Evolutionary conservation across 53 echinoderm and acorn worm species (phyloP), one percentile per base, ranked within the genome.

Genomic region (Mesocentrotus franciscanus): DNA sequence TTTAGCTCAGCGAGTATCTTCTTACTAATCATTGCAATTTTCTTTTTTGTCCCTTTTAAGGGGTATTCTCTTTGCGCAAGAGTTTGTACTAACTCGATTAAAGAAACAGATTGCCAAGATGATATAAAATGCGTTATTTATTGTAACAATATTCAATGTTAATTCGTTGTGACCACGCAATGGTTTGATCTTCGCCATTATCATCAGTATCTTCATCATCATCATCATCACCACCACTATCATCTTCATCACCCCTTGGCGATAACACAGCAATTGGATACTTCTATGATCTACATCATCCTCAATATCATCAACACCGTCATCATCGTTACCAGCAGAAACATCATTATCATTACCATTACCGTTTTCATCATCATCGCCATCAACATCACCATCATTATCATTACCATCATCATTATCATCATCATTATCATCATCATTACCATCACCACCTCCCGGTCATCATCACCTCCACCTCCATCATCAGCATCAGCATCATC

Each of bases 401-500:
- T 24, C 92, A 92, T 17, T 74, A 68, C 4, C 70, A 34, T 29
- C 92, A 70, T 55, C 13, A 15, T 9, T 39, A 71, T 24, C 26
- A 66, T 71, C 49, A 55, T 42, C n/a, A 71, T 2, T 34, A 70
- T 18, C 30, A 34, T 22, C 92, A 64, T 27, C 61, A 64, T 62
- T 68, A 91, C 32, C 66, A 11, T 34, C 64, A 61, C 15, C 61
- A 61, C 20, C 66, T 34, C 92, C 39, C 27, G 58, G 27, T 26
- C 16, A 92, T 10, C 58, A 75, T 92, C 92, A 74, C 24, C 92
- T 57, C 57, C 92, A 27, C 57, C 74, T 12, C 75, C 56, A 55
- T 57, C 71, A 74, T 27, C n/a, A 49, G 56, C 92, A 74, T 29
- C 55, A 56, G 56, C 92, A 92, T 92, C 74, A 92, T 71, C 58